Conservation (phyloP, 2,797 vertebrate species). For the Numenius phaeopus region DNA sequence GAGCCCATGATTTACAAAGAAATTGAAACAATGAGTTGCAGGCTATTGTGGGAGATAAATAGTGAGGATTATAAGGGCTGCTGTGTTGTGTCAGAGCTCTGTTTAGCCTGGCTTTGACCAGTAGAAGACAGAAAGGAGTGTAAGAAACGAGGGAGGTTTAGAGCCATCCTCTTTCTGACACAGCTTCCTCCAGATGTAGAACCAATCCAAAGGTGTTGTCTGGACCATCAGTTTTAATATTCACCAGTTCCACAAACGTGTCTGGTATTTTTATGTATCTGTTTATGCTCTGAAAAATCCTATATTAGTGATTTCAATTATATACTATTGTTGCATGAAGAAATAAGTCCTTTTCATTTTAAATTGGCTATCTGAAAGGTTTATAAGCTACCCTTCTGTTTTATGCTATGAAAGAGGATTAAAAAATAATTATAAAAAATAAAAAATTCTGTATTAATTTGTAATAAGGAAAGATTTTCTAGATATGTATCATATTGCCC, state of each 20-base stretch:
- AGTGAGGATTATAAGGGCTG: background rate
- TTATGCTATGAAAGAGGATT: background rate
- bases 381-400: rapidly evolving
- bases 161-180: background rate
- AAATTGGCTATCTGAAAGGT: background rate
- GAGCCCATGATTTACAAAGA: background rate
- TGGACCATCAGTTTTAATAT: background rate
- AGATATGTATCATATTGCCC: background rate
- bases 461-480: background rate
- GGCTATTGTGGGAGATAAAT: background rate
- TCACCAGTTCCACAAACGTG: background rate
- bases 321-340: background rate
- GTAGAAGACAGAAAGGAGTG: background rate
- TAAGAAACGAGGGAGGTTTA: background rate
- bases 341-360: background rate
- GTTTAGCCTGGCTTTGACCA: background rate
- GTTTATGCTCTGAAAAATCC: background rate
- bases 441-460: background rate
- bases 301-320: background rate
- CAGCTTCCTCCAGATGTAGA: background rate
- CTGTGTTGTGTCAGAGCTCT: background rate
- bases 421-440: background rate
- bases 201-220: background rate
- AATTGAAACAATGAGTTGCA: background rate
- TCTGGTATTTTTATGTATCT: background rate